Evolutionary conservation across 2,113 vertebrate genomes (phyloP).

Genomic region (Poeciliopsis prolifica): DNA sequence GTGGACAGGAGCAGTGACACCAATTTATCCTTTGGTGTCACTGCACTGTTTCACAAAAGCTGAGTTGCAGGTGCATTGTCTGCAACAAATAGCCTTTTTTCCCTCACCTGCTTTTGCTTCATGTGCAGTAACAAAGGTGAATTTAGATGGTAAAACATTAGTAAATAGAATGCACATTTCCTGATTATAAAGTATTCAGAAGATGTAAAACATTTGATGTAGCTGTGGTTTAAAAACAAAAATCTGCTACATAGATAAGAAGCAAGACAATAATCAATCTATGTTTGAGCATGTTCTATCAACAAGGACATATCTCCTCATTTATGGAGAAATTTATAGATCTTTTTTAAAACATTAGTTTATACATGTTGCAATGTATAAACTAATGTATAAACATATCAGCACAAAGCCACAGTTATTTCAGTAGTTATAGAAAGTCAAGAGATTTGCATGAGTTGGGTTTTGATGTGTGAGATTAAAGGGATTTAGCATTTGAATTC

Average conservation of each 20-base stretch:
- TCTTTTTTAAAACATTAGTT: slow-evolving; percentile 23
- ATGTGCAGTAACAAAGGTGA: not conserved
- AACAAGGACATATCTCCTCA: slow-evolving; percentile 1
- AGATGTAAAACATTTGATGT: not conserved
- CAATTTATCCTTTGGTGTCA: slow-evolving; percentile 75
- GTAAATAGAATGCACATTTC: slow-evolving; percentile 11
- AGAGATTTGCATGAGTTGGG: slow-evolving; percentile 64
- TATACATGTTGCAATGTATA: slow-evolving; percentile 11
- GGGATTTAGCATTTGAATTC: slow-evolving; percentile 70
- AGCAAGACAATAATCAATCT: too few relatives aligned
- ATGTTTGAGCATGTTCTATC: slow-evolving; percentile 10
- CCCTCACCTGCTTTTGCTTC: slow-evolving; percentile 14
- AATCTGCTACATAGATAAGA: too few relatives aligned
- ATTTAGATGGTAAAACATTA: slow-evolving; percentile 20
- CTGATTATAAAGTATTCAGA: slow-evolving; percentile 23
- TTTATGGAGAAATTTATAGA: slow-evolving; percentile 10
- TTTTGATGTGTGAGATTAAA: slow-evolving; percentile 78
- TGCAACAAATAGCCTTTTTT: slow-evolving; percentile 41
- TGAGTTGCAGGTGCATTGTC: slow-evolving; percentile 36
- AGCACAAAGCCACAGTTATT: slow-evolving; percentile 21
- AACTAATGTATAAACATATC: too few relatives aligned
- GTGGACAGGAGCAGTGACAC: slow-evolving; percentile 60
- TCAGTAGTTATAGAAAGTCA: slow-evolving; percentile 49
- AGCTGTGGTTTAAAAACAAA: too few relatives aligned
- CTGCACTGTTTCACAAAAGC: slow-evolving; percentile 51